Percentiles rank a stretch among this genome's conserved stretches.
phyloP scores from a whole-genome alignment of 2,113 vertebrate genomes.

The Cacatua alba region DNA sequence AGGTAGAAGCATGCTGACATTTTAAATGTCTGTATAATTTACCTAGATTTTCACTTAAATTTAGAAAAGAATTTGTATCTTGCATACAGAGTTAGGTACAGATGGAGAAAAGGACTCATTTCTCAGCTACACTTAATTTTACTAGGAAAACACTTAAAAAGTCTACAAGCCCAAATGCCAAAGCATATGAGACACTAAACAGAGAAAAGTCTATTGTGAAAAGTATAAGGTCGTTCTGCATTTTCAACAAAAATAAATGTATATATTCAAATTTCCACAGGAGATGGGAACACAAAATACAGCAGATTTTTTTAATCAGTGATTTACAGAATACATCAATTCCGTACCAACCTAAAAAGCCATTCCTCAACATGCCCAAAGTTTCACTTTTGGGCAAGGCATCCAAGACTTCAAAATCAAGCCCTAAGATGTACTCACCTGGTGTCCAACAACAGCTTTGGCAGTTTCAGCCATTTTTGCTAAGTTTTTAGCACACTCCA shows the following conservation, averaged over 20 bases:
- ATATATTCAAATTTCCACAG: background rate
- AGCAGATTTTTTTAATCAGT: background rate
- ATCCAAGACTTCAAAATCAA: background rate
- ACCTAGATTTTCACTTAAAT: background rate
- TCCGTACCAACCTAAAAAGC: background rate
- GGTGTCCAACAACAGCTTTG: conserved; percentile 85
- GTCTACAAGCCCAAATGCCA: background rate
- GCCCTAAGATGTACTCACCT: conserved; percentile 77
- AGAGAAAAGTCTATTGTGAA: background rate
- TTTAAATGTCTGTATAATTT: background rate
- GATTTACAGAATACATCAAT: background rate
- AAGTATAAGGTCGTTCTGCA: background rate
- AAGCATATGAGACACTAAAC: background rate
- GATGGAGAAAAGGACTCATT: background rate
- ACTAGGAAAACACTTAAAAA: background rate
- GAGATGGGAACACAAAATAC: background rate
- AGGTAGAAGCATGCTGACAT: background rate
- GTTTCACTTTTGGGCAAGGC: background rate
- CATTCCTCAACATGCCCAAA: background rate
- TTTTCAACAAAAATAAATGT: background rate
- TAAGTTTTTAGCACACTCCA: conserved; percentile 91
- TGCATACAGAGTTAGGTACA: background rate
- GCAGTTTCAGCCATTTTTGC: conserved; percentile 94
- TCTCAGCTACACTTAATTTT: background rate
- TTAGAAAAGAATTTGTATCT: background rate